Evolutionary conservation across 2,888 invertebrate genomes (phyloP).

Genomic region (Margaritifera margaritifera): DNA sequence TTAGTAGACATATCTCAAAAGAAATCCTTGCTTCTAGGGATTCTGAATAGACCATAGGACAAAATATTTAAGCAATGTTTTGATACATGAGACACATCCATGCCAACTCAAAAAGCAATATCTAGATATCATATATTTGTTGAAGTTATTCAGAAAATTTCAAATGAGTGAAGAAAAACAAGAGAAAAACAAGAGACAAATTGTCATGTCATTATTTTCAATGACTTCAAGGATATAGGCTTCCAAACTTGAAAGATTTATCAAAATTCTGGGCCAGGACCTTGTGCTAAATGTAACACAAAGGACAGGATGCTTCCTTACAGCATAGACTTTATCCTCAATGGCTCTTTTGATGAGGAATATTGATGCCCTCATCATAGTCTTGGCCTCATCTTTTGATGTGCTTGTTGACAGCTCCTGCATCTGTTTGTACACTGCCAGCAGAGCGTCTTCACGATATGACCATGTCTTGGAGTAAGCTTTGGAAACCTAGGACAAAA

Average conservation of each 20-base stretch:
- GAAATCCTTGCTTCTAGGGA: too few relatives aligned
- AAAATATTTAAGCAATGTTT: too few relatives aligned
- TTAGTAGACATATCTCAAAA: too few relatives aligned
- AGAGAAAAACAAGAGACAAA: background rate
- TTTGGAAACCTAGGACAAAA: slow-evolving; percentile 65
- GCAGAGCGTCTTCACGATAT: slow-evolving; percentile 69
- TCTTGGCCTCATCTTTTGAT: slow-evolving; percentile 67
- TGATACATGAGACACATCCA: too few relatives aligned
- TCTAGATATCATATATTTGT: too few relatives aligned
- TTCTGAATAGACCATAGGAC: too few relatives aligned
- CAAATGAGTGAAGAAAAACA: background rate
- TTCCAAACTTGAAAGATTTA: too few relatives aligned
- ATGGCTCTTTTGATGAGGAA: slow-evolving; percentile 67
- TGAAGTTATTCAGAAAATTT: background rate
- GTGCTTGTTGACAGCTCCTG: slow-evolving; percentile 49
- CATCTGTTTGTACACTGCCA: slow-evolving; percentile 68
- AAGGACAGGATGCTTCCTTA: slow-evolving; percentile 39
- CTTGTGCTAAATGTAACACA: background rate
- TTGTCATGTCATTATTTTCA: too few relatives aligned
- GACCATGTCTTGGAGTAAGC: slow-evolving; percentile 72
- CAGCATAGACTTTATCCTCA: slow-evolving; percentile 71
- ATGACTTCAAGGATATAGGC: too few relatives aligned
- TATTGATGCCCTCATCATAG: slow-evolving; percentile 65
- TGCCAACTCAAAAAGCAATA: too few relatives aligned
- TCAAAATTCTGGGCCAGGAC: background rate